Conservation (phyloP, 1,140 invertebrate species). For the Gyrodactylus bullatarudis region DNA sequence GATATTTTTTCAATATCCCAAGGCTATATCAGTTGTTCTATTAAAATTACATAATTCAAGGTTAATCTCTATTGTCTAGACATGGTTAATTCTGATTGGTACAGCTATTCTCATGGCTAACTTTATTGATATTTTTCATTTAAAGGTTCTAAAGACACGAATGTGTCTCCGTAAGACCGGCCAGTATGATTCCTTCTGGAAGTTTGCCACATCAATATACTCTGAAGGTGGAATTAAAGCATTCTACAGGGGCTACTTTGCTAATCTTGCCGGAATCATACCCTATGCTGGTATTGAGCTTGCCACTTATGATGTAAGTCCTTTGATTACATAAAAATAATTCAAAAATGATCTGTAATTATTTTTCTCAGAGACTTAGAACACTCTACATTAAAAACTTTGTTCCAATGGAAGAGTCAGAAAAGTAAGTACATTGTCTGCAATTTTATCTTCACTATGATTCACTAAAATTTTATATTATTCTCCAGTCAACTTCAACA, state of each 20-base stretch:
- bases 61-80: not conserved
- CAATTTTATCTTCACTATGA: not conserved
- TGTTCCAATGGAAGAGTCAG: not conserved
- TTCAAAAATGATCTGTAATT: not conserved
- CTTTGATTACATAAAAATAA: slow-evolving; percentile 1
- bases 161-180: slow-evolving; percentile 67
- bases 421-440: not conserved
- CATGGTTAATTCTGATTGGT: not conserved
- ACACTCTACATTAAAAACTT: not conserved
- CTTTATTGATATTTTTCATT: not conserved
- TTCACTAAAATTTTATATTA: not conserved
- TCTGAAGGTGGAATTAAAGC: slow-evolving; percentile 40
- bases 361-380: not conserved
- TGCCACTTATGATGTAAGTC: slow-evolving; percentile 46
- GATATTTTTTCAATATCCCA: no score
- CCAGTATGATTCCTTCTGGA: slow-evolving; percentile 47
- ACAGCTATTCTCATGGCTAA: not conserved
- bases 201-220: slow-evolving; percentile 62
- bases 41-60: not conserved
- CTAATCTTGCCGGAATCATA: slow-evolving; percentile 83
- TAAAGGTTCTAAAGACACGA: slow-evolving; percentile 53
- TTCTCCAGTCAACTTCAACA: not conserved
- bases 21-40: no score
- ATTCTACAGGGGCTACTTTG: slow-evolving; percentile 49
- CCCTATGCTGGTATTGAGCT: slow-evolving; percentile 96